These are phyloP conservation scores for Hybognathus amarus DNA, from an alignment of 2,797 vertebrate genomes.

Conservation along the genomic window DNA sequence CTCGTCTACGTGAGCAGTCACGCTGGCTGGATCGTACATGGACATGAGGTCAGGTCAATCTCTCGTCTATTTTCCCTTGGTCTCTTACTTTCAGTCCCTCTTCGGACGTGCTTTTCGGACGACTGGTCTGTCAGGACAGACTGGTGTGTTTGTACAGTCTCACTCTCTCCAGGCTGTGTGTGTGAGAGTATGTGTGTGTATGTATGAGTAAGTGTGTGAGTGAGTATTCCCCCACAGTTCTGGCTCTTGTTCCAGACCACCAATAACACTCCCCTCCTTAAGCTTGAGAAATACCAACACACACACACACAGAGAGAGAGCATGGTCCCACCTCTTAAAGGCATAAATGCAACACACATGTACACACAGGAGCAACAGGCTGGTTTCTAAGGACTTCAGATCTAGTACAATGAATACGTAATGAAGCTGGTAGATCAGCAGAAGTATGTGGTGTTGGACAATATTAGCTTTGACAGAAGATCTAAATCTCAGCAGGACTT, in stretches of 20 bases:
- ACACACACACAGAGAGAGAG: constrained; percentile 60
- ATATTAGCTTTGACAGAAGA: neutral
- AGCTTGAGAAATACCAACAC: constrained; percentile 78
- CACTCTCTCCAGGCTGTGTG: constrained; percentile 37
- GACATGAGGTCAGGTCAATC: constrained; percentile 64
- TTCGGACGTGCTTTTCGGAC: constrained; percentile 46
- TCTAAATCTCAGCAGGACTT: neutral
- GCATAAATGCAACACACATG: constrained; percentile 63
- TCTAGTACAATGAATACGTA: neutral
- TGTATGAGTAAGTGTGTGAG: constrained; percentile 38
- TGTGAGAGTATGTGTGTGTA: constrained; percentile 7
- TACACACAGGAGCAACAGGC: constrained; percentile 15
- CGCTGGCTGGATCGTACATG: constrained; percentile 71
- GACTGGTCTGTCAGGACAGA: constrained; percentile 43
- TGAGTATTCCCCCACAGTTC: constrained; percentile 66
- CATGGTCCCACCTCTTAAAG: constrained; percentile 77
- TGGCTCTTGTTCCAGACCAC: constrained; percentile 74
- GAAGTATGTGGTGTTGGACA: neutral
- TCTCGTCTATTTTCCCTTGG: constrained; percentile 48
- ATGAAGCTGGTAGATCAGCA: neutral
- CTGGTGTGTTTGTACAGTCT: constrained; percentile 38
- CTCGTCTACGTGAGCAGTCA: constrained; percentile 80
- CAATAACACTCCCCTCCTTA: constrained; percentile 71
- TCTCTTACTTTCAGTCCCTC: constrained; percentile 55
- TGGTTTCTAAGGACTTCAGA: constrained; percentile 34